Evolutionary conservation across 2,888 invertebrate species (phyloP), one percentile per base, ranked within the genome.

Genomic region (Coelinius sp.): DNA sequence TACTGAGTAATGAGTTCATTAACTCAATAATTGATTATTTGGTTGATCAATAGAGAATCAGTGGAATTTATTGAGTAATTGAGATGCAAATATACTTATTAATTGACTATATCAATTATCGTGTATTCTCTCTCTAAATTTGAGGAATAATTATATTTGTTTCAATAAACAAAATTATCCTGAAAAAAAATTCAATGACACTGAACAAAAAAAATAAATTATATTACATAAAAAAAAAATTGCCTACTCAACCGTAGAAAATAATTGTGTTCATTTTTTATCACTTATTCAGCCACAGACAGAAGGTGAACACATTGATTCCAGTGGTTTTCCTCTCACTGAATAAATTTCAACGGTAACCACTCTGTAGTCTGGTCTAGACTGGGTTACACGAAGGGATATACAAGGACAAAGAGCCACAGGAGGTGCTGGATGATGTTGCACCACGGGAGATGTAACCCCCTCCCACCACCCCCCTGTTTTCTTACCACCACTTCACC

Each of bases 381-480:
- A 70, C 24, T 63, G n/a, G 41, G 41, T 59, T 31, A 59, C 59
- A 59, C 17, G 31, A 17, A 73, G 70, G 46, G 31, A 59, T 73
- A 49, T 72, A 83, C 79, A 82, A 80, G 83, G 82, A 85, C 82
- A 83, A 84, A 81, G 84, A 83, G 76, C 83, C 77, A 75, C 81
- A 73, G 82, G 80, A 77, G 81, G 82, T 81, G 82, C 56, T 72
- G 53, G 73, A 71, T 77, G 79, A 79, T 80, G 80, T 78, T 77
- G 78, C 79, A 65, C 80, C 70, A 79, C 75, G 77, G 83, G 67
- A 76, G 70, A 67, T 68, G 53, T 68, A 14, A 53, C 35, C 6
- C 56, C 22, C 31, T 46, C 27, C 6, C 49, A 22, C 20, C 22
- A 41, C 56, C 27, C 41, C 7, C 14, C 59, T 41, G 17, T 35